These are phyloP conservation scores for Pseudococcus viburni DNA, from an alignment of 2,888 invertebrate species.

Conservation along the genomic window DNA sequence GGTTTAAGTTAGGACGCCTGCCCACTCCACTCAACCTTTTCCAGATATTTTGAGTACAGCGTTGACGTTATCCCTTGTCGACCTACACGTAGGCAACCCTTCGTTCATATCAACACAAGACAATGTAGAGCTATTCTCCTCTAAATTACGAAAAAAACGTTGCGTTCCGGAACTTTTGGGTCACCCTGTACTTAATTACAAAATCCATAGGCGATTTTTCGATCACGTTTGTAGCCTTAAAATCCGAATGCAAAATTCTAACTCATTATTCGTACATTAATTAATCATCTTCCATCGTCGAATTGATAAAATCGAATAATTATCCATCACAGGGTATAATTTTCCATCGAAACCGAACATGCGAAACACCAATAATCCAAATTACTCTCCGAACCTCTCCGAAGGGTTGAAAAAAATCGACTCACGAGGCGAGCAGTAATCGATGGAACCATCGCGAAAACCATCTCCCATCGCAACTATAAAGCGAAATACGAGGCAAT, in stretches of 20 bases:
- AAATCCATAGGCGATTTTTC: too few relatives aligned
- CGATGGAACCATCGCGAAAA: neutral
- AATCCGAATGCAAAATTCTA: neutral
- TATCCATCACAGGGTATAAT: neutral
- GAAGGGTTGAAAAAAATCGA: neutral
- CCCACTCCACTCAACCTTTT: too few relatives aligned
- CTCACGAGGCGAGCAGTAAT: too few relatives aligned
- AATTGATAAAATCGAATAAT: neutral
- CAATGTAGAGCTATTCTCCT: too few relatives aligned
- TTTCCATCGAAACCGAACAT: neutral
- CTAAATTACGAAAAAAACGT: too few relatives aligned
- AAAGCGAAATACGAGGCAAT: neutral
- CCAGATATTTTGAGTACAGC: too few relatives aligned
- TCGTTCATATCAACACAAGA: too few relatives aligned
- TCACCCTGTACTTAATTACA: too few relatives aligned
- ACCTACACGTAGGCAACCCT: too few relatives aligned
- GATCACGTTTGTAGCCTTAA: neutral
- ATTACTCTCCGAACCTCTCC: neutral
- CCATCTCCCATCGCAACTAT: neutral
- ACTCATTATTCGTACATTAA: neutral
- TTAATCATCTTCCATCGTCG: neutral
- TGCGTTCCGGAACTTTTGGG: too few relatives aligned
- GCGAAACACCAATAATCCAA: neutral
- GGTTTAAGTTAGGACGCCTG: too few relatives aligned
- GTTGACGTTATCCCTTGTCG: too few relatives aligned